Evolutionary conservation across 2,888 invertebrate genomes (phyloP).

Genomic region (Metacarcinus magister): DNA sequence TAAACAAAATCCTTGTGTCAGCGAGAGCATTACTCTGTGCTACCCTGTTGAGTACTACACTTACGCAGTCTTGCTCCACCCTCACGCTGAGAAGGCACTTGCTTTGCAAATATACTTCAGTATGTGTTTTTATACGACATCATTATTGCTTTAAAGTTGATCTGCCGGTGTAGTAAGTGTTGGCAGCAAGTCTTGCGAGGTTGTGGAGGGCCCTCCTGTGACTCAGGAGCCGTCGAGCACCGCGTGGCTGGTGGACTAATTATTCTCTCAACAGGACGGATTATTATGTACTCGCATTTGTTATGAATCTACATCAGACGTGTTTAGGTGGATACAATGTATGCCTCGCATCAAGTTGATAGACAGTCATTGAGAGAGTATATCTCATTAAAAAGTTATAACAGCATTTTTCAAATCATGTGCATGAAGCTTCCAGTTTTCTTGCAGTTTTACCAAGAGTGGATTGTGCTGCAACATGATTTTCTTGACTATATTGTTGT

Average conservation of each 20-base stretch:
- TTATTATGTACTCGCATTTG: not conserved
- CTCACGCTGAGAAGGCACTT: not conserved
- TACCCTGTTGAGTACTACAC: not conserved
- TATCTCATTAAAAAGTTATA: not conserved
- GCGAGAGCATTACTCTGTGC: too few relatives aligned
- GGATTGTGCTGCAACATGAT: not conserved
- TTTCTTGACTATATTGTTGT: not conserved
- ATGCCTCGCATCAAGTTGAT: not conserved
- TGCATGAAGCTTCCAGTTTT: not conserved
- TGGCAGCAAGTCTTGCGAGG: not conserved
- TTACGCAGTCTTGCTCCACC: not conserved
- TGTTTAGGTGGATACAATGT: not conserved
- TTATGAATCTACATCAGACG: not conserved
- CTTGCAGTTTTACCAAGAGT: not conserved
- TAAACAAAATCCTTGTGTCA: not conserved
- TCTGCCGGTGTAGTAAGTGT: not conserved
- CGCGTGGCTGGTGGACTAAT: not conserved
- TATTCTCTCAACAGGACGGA: not conserved
- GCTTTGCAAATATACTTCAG: not conserved
- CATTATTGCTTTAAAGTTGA: conserved; percentile 49
- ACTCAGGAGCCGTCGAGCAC: not conserved
- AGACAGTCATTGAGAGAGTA: not conserved
- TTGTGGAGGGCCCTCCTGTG: not conserved
- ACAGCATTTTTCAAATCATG: not conserved
- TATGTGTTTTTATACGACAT: not conserved